Evolutionary conservation across 1,140 invertebrate species (phyloP).

Genomic region (Euura saliciscinereae): DNA sequence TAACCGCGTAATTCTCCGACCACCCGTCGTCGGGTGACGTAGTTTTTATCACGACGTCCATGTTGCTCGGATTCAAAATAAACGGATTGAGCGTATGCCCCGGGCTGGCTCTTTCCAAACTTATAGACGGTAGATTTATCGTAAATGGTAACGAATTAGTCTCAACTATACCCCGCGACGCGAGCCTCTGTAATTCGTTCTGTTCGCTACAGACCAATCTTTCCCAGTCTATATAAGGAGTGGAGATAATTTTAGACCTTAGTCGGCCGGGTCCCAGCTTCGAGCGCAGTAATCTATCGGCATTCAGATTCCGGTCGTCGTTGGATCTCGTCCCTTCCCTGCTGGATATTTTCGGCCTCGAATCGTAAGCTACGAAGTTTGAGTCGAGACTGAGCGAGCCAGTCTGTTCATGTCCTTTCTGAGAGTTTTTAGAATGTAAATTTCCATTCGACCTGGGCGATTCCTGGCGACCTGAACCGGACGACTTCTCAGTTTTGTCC

Average conservation of each 20-base stretch:
- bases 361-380: neutral
- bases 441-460: neutral
- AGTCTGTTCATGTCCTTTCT: neutral
- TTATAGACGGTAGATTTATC: constrained; percentile 47
- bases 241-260: constrained; percentile 22
- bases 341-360: neutral
- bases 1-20: constrained; percentile 55
- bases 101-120: constrained; percentile 43
- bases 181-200: constrained; percentile 42
- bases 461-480: neutral
- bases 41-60: constrained; percentile 51
- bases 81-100: constrained; percentile 47
- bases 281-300: neutral
- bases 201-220: constrained; percentile 42
- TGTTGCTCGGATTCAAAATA: constrained; percentile 46
- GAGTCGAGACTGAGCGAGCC: neutral
- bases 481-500: constrained; percentile 26
- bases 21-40: constrained; percentile 52
- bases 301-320: neutral
- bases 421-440: neutral
- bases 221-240: constrained; percentile 48
- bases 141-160: constrained; percentile 37
- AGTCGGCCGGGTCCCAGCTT: neutral
- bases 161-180: constrained; percentile 39
- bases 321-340: neutral